phyloP scores from a whole-genome alignment of 2,113 vertebrate species.

The Verasper variegatus region DNA sequence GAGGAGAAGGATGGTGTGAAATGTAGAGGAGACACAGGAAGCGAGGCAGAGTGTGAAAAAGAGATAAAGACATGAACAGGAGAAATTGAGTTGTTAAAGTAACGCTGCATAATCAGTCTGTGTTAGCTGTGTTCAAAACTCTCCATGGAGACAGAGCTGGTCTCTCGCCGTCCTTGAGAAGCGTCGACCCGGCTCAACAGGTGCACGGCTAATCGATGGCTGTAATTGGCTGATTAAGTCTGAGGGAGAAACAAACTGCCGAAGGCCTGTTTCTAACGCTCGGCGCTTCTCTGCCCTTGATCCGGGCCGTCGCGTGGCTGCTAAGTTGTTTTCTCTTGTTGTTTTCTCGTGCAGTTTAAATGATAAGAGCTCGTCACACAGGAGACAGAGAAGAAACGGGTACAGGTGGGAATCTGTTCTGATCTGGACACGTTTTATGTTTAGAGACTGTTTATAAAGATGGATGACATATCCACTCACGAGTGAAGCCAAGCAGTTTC shows the following conservation, averaged over 20 bases:
- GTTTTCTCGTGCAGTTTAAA: background rate
- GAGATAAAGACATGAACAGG: slow-evolving; percentile 30
- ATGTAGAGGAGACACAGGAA: slow-evolving; percentile 27
- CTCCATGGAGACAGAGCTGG: background rate
- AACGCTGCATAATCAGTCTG: slow-evolving; percentile 36
- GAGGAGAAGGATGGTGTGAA: slow-evolving; percentile 7
- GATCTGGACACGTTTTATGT: too few relatives aligned
- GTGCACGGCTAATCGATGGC: slow-evolving; percentile 64
- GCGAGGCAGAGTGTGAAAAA: background rate
- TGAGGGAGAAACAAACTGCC: slow-evolving; percentile 29
- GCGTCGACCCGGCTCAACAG: slow-evolving; percentile 46
- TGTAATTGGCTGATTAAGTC: slow-evolving; percentile 71
- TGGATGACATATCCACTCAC: too few relatives aligned
- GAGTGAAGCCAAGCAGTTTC: too few relatives aligned
- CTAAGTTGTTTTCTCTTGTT: background rate
- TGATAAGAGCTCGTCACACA: background rate
- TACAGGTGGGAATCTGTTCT: background rate
- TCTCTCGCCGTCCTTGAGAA: slow-evolving; percentile 52
- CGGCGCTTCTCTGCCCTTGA: slow-evolving; percentile 46
- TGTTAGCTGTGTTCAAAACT: slow-evolving; percentile 6
- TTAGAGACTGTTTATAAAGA: too few relatives aligned
- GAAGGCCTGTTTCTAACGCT: slow-evolving; percentile 26
- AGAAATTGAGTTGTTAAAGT: slow-evolving; percentile 38
- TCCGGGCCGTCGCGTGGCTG: background rate
- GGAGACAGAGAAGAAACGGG: background rate